Evolutionary conservation across 2,797 vertebrate species (phyloP).

Genomic region (Anguilla obscura): DNA sequence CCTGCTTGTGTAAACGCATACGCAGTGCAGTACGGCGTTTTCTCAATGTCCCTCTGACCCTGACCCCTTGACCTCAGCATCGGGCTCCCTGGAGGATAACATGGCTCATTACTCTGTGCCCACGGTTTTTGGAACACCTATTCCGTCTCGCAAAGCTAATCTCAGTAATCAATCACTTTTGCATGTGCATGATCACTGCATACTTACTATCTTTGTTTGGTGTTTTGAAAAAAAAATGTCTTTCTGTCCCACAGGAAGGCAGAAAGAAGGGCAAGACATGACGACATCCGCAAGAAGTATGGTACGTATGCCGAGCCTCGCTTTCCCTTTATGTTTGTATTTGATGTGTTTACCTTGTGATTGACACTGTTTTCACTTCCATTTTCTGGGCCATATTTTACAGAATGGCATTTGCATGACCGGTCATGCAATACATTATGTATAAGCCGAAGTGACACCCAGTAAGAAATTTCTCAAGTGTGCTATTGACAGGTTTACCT

Average conservation of each 20-base stretch:
- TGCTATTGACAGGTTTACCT: not conserved
- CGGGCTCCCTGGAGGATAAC: not conserved
- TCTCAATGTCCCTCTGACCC: not conserved
- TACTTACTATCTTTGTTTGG: not conserved
- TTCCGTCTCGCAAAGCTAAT: not conserved
- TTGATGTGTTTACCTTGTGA: not conserved
- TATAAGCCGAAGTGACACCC: not conserved
- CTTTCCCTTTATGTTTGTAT: not conserved
- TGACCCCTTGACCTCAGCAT: slow-evolving; percentile 1
- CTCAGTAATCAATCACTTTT: not conserved
- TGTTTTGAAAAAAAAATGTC: not conserved
- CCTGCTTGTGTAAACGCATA: not conserved
- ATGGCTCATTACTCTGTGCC: not conserved
- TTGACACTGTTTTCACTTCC: not conserved
- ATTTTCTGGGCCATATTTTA: not conserved
- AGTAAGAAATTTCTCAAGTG: not conserved
- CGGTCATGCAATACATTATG: not conserved
- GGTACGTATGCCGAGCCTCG: slow-evolving; percentile 67
- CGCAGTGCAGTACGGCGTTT: not conserved
- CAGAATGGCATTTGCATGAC: not conserved
- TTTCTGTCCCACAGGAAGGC: slow-evolving; percentile 66
- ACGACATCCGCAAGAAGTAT: slow-evolving; percentile 88
- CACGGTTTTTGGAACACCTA: not conserved
- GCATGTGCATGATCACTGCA: not conserved
- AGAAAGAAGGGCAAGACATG: slow-evolving; percentile 75